Conservation (phyloP, 2,797 vertebrate species). For the Pseudocheirus occidentalis region DNA sequence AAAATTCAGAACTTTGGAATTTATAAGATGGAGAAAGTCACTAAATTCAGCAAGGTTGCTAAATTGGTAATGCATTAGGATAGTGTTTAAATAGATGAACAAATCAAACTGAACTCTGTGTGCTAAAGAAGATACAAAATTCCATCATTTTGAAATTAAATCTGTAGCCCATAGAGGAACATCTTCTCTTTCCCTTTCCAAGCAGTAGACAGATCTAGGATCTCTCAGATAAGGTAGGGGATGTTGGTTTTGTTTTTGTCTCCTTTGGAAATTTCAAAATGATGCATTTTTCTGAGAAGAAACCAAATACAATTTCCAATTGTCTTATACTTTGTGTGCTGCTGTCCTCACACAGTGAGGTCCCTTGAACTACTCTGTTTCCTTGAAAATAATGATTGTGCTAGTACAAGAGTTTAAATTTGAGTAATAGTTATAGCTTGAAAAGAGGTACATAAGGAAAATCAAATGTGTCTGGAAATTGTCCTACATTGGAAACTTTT, state of each 20-base stretch:
- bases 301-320: neutral
- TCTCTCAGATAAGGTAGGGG: neutral
- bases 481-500: neutral
- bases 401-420: neutral
- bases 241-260: constrained; percentile 1
- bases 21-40: constrained; percentile 1
- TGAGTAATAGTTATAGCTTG: constrained; percentile 16
- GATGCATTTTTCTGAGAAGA: constrained; percentile 17
- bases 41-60: constrained; percentile 45
- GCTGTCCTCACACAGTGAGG: neutral
- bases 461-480: neutral
- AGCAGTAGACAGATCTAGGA: neutral
- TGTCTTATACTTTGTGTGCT: neutral
- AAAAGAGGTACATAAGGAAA: neutral
- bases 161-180: neutral
- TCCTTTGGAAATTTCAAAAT: constrained; percentile 13
- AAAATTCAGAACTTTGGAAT: constrained; percentile 26
- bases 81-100: constrained; percentile 43
- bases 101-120: constrained; percentile 47
- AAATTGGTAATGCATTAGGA: constrained; percentile 31
- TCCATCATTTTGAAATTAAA: constrained; percentile 19
- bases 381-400: constrained; percentile 38
- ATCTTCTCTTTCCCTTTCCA: neutral
- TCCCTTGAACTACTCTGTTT: constrained; percentile 19
- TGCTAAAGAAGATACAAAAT: constrained; percentile 23